Conservation (phyloP, 1,140 invertebrate genomes). For the Temnothorax curvispinosus region DNA sequence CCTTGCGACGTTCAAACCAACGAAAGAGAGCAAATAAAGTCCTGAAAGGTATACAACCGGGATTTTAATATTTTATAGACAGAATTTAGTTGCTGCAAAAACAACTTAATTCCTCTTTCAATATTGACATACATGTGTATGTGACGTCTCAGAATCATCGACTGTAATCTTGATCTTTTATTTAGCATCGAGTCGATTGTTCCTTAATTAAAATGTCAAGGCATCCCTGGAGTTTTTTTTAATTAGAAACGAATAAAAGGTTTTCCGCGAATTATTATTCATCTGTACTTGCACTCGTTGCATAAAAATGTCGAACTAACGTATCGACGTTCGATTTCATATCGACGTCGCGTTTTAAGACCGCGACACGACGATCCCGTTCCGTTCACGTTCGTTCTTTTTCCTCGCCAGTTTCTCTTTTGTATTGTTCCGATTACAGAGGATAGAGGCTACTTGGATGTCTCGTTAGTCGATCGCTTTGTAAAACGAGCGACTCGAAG, state of each 20-base stretch:
- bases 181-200: not conserved
- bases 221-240: not conserved
- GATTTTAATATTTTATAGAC: not conserved
- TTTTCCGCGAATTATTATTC: not conserved
- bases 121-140: not conserved
- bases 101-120: not conserved
- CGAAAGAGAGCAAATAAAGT: not conserved
- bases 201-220: conserved; percentile 42
- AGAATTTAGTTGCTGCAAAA: not conserved
- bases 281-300: not conserved
- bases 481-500: not conserved
- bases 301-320: conserved; percentile 3
- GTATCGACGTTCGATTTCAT: conserved; percentile 17
- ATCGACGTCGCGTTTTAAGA: conserved; percentile 6
- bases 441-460: not conserved
- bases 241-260: not conserved
- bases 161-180: not conserved
- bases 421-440: not conserved
- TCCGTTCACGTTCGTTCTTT: not conserved
- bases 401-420: not conserved
- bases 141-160: not conserved
- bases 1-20: not conserved
- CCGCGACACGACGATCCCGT: not conserved
- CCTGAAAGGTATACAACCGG: not conserved
- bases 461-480: not conserved